Conservation (phyloP, 2,888 invertebrate species). For the Abrostola triplasia region DNA sequence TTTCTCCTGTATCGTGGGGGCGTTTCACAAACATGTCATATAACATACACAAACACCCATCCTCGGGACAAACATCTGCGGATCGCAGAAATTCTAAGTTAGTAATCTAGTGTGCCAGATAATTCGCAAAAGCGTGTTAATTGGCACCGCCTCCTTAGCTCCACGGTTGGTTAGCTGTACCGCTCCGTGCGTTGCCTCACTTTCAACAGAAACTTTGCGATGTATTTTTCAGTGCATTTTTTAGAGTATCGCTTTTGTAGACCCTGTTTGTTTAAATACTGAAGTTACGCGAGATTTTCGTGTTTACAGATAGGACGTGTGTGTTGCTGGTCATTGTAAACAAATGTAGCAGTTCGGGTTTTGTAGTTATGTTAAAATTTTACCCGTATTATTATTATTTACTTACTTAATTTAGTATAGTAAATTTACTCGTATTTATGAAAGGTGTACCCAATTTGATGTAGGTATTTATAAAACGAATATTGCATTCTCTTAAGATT, state of each 20-base stretch:
- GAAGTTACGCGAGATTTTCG: constrained; percentile 75
- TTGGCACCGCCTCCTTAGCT: constrained; percentile 72
- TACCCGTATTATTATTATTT: too few relatives aligned
- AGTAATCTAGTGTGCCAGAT: neutral
- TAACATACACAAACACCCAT: too few relatives aligned
- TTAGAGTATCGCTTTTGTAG: constrained; percentile 87
- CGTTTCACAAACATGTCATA: too few relatives aligned
- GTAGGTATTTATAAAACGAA: too few relatives aligned
- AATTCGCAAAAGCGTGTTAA: constrained; percentile 51
- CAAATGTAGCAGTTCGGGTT: constrained; percentile 20
- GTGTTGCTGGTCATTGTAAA: constrained; percentile 33
- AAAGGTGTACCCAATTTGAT: too few relatives aligned
- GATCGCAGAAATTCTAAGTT: neutral
- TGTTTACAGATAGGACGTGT: constrained; percentile 47
- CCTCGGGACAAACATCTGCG: too few relatives aligned
- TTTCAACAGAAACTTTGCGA: constrained; percentile 85
- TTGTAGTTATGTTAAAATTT: too few relatives aligned
- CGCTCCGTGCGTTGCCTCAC: constrained; percentile 87
- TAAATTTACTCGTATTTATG: too few relatives aligned
- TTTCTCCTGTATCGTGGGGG: too few relatives aligned
- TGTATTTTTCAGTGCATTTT: constrained; percentile 87
- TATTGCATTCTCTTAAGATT: too few relatives aligned
- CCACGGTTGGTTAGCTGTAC: constrained; percentile 86
- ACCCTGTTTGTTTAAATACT: constrained; percentile 82
- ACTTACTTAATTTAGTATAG: too few relatives aligned